Evolutionary conservation across 2,797 vertebrate genomes (phyloP).

Genomic region (Danio choprae): DNA sequence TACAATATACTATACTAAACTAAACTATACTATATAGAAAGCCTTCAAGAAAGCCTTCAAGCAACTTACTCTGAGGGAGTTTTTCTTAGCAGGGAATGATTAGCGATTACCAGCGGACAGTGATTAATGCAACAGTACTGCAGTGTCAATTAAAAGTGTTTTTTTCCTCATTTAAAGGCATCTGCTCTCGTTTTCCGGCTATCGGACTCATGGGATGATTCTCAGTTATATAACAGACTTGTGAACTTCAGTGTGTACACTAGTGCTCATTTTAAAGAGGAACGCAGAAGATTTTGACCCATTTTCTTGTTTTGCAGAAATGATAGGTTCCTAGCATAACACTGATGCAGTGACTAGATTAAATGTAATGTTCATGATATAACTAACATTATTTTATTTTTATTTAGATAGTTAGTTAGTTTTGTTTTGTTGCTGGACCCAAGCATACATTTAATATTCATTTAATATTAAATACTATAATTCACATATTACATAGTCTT

Average conservation of each 20-base stretch:
- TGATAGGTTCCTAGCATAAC: too few species aligned
- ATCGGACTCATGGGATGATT: constrained; percentile 47
- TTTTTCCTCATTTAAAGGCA: constrained; percentile 29
- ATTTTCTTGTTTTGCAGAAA: constrained; percentile 1
- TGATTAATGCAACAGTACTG: constrained; percentile 47
- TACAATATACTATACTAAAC: too few species aligned
- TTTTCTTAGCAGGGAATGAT: constrained; percentile 3
- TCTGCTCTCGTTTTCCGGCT: constrained; percentile 40
- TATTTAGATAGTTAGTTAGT: too few species aligned
- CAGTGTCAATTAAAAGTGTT: constrained; percentile 51
- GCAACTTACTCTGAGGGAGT: constrained; percentile 7
- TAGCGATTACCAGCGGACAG: neutral
- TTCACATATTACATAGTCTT: too few species aligned
- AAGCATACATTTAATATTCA: too few species aligned
- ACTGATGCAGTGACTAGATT: neutral
- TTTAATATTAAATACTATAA: too few species aligned
- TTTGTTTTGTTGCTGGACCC: too few species aligned
- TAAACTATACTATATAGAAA: neutral
- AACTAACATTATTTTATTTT: too few species aligned
- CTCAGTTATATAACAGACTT: constrained; percentile 66
- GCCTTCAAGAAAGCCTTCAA: constrained; percentile 23
- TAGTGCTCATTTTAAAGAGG: constrained; percentile 11
- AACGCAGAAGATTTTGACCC: constrained; percentile 21
- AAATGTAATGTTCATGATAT: too few species aligned
- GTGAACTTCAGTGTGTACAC: constrained; percentile 60